Conservation (phyloP, 2,797 vertebrate species). For the Squalus acanthias region DNA sequence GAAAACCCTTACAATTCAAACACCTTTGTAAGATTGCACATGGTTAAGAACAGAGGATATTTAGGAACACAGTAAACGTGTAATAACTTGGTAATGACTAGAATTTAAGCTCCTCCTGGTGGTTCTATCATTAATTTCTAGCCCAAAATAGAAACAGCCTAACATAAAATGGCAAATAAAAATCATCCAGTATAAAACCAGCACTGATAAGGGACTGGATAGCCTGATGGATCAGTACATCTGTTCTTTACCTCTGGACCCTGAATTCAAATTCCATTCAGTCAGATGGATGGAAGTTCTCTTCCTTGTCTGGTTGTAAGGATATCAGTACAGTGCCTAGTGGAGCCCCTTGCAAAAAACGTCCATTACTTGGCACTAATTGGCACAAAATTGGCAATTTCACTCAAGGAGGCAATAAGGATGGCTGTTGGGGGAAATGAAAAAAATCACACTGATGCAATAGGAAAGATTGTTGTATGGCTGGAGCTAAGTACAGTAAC, state of each 20-base stretch:
- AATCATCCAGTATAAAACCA: not conserved
- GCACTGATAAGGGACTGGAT: not conserved
- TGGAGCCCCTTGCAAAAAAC: not conserved
- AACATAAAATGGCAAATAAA: not conserved
- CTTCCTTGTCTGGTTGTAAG: not conserved
- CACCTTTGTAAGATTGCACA: not conserved
- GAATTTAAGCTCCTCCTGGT: not conserved
- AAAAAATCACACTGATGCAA: not conserved
- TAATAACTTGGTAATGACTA: not conserved
- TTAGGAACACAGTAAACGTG: not conserved
- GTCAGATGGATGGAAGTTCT: not conserved
- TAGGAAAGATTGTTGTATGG: not conserved
- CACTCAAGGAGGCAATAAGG: not conserved
- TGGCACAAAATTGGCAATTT: not conserved
- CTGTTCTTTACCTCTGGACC: not conserved
- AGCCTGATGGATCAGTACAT: not conserved
- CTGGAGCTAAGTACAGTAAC: not conserved
- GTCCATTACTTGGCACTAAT: not conserved
- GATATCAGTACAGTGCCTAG: not conserved
- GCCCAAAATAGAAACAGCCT: not conserved
- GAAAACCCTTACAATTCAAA: not conserved
- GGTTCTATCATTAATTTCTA: not conserved
- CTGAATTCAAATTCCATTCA: not conserved
- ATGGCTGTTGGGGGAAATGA: not conserved
- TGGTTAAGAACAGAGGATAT: not conserved